Percentiles rank a stretch among this genome's conserved stretches.
Evolutionary conservation across 2,888 invertebrate genomes (phyloP).

Genomic region (Dusona sp.): DNA sequence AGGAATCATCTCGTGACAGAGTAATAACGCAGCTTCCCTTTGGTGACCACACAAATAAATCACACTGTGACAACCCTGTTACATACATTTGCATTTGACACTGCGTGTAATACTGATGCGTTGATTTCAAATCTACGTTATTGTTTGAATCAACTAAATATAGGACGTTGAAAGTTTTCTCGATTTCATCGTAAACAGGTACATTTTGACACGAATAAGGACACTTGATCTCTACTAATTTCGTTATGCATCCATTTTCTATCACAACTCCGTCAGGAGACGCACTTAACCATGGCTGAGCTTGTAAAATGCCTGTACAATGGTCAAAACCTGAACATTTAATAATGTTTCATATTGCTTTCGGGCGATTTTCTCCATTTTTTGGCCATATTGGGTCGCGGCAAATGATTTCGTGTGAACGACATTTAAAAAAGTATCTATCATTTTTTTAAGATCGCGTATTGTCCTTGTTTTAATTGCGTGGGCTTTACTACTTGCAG

Average conservation of each 20-base stretch:
- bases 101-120: slow-evolving; percentile 52
- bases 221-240: slow-evolving; percentile 64
- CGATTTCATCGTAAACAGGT: slow-evolving; percentile 30
- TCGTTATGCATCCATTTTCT: slow-evolving; percentile 54
- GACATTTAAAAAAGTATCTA: slow-evolving; percentile 42
- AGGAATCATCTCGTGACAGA: slow-evolving; percentile 18
- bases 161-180: slow-evolving; percentile 23
- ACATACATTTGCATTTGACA: slow-evolving; percentile 59
- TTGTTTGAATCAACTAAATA: slow-evolving; percentile 26
- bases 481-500: slow-evolving; percentile 47
- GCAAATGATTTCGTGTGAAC: slow-evolving; percentile 28
- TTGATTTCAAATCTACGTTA: slow-evolving; percentile 24
- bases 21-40: slow-evolving; percentile 12
- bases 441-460: slow-evolving; percentile 17
- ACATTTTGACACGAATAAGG: slow-evolving; percentile 52
- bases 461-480: slow-evolving; percentile 50
- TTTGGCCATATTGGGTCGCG: slow-evolving; percentile 50
- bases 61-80: slow-evolving; percentile 45
- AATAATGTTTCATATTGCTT: slow-evolving; percentile 18
- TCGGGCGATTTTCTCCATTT: slow-evolving; percentile 12
- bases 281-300: slow-evolving; percentile 64
- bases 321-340: slow-evolving; percentile 33
- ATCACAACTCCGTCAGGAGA: slow-evolving; percentile 62
- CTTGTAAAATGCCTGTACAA: slow-evolving; percentile 35
- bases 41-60: slow-evolving; percentile 54